phyloP scores from a whole-genome alignment of 2,113 vertebrate species.

The Gobiocypris rarus region DNA sequence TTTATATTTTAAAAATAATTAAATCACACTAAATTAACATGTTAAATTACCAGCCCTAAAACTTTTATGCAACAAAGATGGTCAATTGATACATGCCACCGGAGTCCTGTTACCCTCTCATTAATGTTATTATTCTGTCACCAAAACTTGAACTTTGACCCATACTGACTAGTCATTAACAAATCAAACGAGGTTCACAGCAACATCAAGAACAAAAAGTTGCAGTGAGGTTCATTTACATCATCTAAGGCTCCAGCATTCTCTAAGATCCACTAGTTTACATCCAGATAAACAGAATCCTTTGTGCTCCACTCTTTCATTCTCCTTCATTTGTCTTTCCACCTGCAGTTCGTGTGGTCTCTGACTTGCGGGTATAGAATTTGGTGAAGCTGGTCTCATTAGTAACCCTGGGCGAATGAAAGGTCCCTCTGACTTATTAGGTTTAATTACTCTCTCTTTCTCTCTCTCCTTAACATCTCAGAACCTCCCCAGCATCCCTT shows the following conservation, averaged over 20 bases:
- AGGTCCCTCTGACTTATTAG: conserved; percentile 49
- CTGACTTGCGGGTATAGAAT: not conserved
- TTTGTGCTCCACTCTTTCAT: conserved; percentile 15
- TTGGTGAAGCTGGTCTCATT: conserved; percentile 34
- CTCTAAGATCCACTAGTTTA: not conserved
- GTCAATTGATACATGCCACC: too few species aligned
- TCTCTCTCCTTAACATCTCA: conserved; percentile 35
- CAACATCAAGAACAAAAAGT: not conserved
- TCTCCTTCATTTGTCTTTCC: conserved; percentile 40
- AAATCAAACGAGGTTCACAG: not conserved
- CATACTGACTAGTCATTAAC: not conserved
- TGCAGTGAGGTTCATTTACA: not conserved
- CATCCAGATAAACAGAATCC: not conserved
- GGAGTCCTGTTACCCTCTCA: not conserved
- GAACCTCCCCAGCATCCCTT: conserved; percentile 30
- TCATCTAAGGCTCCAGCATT: conserved; percentile 5
- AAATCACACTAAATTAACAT: not conserved
- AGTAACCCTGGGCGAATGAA: conserved; percentile 25
- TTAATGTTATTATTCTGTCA: not conserved
- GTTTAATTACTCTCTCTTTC: conserved; percentile 53
- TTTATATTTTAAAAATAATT: too few species aligned
- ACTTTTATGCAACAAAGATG: not conserved
- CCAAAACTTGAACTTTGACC: not conserved
- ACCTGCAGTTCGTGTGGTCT: conserved; percentile 17
- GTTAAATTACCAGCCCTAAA: not conserved